These are phyloP conservation scores for Sepiola atlantica DNA, from an alignment of 2,888 invertebrate genomes.

Conservation along the genomic window DNA sequence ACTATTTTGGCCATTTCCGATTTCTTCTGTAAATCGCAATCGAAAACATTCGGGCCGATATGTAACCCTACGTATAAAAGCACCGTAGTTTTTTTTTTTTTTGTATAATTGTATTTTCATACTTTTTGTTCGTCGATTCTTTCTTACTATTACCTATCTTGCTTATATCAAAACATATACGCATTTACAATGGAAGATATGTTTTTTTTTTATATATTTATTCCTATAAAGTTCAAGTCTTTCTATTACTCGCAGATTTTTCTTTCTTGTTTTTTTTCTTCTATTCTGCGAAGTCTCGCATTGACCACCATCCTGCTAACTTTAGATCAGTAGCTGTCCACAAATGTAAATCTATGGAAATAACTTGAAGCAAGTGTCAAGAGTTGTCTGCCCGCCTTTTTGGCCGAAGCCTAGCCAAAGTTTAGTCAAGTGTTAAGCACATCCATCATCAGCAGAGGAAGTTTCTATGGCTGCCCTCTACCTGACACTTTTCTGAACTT, in stretches of 20 bases:
- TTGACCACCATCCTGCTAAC: not conserved
- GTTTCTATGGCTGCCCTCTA: not conserved
- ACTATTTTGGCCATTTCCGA: too few species aligned
- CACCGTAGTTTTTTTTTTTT: too few species aligned
- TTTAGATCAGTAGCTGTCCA: constrained; percentile 15
- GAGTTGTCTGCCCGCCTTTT: constrained; percentile 4
- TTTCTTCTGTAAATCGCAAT: too few species aligned
- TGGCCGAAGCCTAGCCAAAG: not conserved
- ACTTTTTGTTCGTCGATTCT: too few species aligned
- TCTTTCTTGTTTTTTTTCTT: not conserved
- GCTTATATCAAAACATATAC: too few species aligned
- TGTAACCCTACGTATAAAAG: too few species aligned
- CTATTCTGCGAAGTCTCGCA: not conserved
- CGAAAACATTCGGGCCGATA: too few species aligned
- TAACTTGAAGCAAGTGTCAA: not conserved
- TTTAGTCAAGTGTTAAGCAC: constrained; percentile 5
- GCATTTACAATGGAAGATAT: too few species aligned
- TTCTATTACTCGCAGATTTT: not conserved
- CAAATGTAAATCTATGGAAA: constrained; percentile 21
- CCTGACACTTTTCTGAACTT: not conserved
- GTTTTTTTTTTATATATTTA: too few species aligned
- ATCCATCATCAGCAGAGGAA: constrained; percentile 4
- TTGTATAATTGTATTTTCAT: too few species aligned
- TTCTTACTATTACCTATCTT: too few species aligned
- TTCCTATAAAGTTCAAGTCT: too few species aligned